These are phyloP conservation scores for Pandemis corylana DNA, from an alignment of 2,888 invertebrate genomes.

Conservation along the genomic window DNA sequence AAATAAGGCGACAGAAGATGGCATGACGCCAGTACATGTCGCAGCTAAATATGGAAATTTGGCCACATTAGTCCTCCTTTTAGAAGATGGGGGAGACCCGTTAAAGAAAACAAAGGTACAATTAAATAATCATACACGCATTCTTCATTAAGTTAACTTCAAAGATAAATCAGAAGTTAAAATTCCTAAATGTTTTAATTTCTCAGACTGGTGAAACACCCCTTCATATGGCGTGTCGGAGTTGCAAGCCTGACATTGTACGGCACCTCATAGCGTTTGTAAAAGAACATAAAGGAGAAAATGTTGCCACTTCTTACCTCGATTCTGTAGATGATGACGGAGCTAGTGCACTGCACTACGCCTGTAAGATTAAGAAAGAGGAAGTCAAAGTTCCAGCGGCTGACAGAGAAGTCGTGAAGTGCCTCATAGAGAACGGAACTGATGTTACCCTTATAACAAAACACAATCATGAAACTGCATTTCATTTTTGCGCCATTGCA, in stretches of 20 bases:
- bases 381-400: constrained; percentile 90
- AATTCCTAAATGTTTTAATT: background rate
- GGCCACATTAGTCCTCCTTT: constrained; percentile 91
- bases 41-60: constrained; percentile 97
- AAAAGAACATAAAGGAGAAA: constrained; percentile 89
- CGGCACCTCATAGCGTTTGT: constrained; percentile 93
- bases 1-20: constrained; percentile 97
- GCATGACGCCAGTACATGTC: constrained; percentile 98
- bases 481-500: constrained; percentile 97
- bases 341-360: constrained; percentile 97
- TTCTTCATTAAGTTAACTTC: background rate
- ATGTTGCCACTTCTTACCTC: constrained; percentile 92
- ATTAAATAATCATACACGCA: background rate
- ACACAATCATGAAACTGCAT: constrained; percentile 95
- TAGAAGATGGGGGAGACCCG: constrained; percentile 98
- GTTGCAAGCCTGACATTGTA: constrained; percentile 94
- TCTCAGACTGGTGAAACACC: constrained; percentile 96
- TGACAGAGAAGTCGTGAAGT: constrained; percentile 94
- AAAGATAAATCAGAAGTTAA: background rate
- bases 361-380: constrained; percentile 94
- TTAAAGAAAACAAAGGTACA: constrained; percentile 94
- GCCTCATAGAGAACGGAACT: constrained; percentile 95
- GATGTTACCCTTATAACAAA: constrained; percentile 94
- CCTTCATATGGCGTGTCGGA: constrained; percentile 96
- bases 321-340: constrained; percentile 96